Base-by-base conservation (phyloP, 2,888 invertebrate genomes). In the Mesochorus sp. region DNA sequence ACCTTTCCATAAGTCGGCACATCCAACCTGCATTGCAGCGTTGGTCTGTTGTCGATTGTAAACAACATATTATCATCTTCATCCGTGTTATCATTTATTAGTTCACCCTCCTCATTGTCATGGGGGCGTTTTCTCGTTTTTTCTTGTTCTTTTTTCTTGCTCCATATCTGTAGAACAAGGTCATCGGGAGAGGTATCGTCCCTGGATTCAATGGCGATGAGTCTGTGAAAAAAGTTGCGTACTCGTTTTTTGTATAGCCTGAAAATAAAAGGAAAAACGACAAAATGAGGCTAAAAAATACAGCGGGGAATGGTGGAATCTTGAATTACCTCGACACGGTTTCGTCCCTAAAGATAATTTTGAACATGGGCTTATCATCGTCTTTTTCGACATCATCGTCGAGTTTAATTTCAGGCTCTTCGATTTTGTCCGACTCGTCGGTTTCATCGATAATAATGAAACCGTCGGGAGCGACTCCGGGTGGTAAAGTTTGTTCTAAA, bases 11-110 rank as follows among this genome's bases (percentile, higher is more conserved):
- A 92, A 76, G 86, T 91, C 34, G 91, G 91, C 67, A 89, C 84
- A 71, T 91, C 89, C 12, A 88, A 80, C 67, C 87, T 85, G 67
- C 89, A 86, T 71, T 84, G 85, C 17, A 87, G 21, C 19, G 90
- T 89, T 10, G 93, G 93, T 31, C 87, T 90, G 3, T 91, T 92
- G 79, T 93, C 93, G 57, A 93, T 82, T 8, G 90, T 88, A 84
- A 93, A 93, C 0, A 92, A 72, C 26, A 81, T 68, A 57, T 79
- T 67, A 34, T 81, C 80, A 3, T 71, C 24, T 4, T 61, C 53
- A 14, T 76, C 49, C 3, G 34, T 10, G 2, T 77, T 59, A 31
- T 34, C 44, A n/a, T 81, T 78, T n/a, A 42, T 26, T 6, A 64
- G 80, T 8, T 80, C 80, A 55, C 64, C 80, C 47, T 80, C 80